A percentile compares a stretch with the other conserved stretches of the same genome.
These are phyloP conservation scores for Hylaea fasciaria DNA, from an alignment of 2,888 invertebrate genomes.

Conservation along the genomic window DNA sequence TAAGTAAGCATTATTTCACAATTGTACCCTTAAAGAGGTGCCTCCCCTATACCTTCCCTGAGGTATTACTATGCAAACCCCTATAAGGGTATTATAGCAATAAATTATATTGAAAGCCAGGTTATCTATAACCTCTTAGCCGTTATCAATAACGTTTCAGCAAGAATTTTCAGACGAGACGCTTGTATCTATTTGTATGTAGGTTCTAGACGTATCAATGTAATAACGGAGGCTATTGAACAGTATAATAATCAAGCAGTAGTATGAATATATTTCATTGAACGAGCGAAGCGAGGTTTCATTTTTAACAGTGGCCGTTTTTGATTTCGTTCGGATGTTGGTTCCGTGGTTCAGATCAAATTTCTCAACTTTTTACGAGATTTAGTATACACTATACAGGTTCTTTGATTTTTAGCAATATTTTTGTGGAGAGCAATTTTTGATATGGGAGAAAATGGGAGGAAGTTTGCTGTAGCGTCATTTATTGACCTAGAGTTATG, in stretches of 20 bases:
- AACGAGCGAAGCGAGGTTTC: too few relatives aligned
- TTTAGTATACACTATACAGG: too few relatives aligned
- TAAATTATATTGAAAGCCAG: conserved; percentile 28
- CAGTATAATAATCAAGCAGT: conserved; percentile 1
- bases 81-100: conserved; percentile 25
- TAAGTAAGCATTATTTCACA: conserved; percentile 21
- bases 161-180: conserved; percentile 31
- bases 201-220: conserved; percentile 51
- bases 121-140: conserved; percentile 54
- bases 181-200: conserved; percentile 48
- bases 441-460: too few relatives aligned
- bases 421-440: too few relatives aligned
- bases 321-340: too few relatives aligned
- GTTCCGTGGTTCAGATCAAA: too few relatives aligned
- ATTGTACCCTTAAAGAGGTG: conserved; percentile 19
- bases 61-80: conserved; percentile 23
- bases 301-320: too few relatives aligned
- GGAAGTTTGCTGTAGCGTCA: too few relatives aligned
- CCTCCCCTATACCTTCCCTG: conserved; percentile 11
- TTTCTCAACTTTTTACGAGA: too few relatives aligned
- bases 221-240: conserved; percentile 54
- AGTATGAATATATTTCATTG: not conserved
- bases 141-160: conserved; percentile 54
- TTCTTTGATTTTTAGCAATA: too few relatives aligned
- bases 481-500: too few relatives aligned